Evolutionary conservation across 2,888 invertebrate species (phyloP).

Genomic region (Drosophila eohydei): DNA sequence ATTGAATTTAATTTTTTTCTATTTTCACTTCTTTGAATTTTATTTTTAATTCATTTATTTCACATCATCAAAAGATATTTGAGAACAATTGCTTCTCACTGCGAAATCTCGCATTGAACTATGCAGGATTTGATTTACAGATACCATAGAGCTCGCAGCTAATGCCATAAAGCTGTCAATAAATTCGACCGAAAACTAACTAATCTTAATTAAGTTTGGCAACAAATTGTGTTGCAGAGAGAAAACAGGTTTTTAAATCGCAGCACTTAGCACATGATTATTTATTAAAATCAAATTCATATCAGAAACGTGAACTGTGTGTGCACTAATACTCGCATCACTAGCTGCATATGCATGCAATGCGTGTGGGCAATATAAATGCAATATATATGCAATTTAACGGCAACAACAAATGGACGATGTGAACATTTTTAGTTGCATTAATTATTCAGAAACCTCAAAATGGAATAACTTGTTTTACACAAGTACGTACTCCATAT

Average conservation of each 20-base stretch:
- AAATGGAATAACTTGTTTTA: conserved; percentile 77
- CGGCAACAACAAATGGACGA: conserved; percentile 58
- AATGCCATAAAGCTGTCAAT: not conserved
- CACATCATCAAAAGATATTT: too few relatives aligned
- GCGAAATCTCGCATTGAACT: not conserved
- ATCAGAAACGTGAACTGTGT: conserved; percentile 13
- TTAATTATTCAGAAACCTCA: conserved; percentile 78
- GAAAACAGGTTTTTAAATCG: not conserved
- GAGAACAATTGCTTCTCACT: not conserved
- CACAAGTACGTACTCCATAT: conserved; percentile 77
- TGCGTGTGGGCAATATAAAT: conserved; percentile 10
- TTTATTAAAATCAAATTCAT: conserved; percentile 22
- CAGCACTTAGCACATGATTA: conserved; percentile 19
- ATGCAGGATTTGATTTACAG: not conserved
- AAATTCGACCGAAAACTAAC: not conserved
- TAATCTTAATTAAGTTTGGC: not conserved
- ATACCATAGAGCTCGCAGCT: not conserved
- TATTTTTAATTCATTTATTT: too few relatives aligned
- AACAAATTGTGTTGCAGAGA: not conserved
- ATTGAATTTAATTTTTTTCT: not conserved
- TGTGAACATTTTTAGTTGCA: conserved; percentile 71
- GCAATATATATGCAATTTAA: conserved; percentile 50
- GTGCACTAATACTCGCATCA: conserved; percentile 35
- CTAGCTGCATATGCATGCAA: conserved; percentile 27
- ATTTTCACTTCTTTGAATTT: not conserved